Evolutionary conservation across 2,113 vertebrate genomes (phyloP).

Genomic region (Atherinomorus stipes): DNA sequence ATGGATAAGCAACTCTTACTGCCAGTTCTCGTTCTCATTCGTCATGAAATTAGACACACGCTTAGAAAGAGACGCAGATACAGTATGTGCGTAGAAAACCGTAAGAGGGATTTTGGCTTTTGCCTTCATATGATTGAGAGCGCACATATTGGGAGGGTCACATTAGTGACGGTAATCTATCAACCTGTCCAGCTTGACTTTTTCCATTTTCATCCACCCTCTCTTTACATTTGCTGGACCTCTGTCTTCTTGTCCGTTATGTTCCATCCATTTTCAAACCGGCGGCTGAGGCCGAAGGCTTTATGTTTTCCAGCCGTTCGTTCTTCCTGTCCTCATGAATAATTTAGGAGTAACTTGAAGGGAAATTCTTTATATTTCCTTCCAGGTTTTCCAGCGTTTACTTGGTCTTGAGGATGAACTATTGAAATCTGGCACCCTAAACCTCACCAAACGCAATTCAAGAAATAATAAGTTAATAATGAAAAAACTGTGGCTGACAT

Average conservation of each 20-base stretch:
- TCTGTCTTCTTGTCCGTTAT: not conserved
- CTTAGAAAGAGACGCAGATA: not conserved
- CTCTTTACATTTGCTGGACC: not conserved
- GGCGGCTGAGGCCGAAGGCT: not conserved
- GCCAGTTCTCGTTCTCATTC: constrained; percentile 52
- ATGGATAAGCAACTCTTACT: constrained; percentile 51
- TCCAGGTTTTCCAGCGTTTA: too few relatives aligned
- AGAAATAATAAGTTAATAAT: not conserved
- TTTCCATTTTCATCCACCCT: constrained; percentile 37
- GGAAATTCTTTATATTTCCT: not conserved
- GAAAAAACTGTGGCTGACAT: not conserved
- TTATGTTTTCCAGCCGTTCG: not conserved
- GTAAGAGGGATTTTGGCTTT: constrained; percentile 27
- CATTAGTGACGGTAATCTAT: constrained; percentile 65
- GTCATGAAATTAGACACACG: constrained; percentile 49
- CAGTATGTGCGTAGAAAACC: constrained; percentile 4
- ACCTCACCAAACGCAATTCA: not conserved
- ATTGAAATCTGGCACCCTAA: not conserved
- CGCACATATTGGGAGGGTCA: constrained; percentile 51
- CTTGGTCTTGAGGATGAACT: not conserved
- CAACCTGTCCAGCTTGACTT: constrained; percentile 57
- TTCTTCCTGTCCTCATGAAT: not conserved
- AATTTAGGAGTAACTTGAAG: not conserved
- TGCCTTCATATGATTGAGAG: constrained; percentile 43
- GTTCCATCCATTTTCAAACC: too few relatives aligned